These are phyloP conservation scores for Diabrotica virgifera DNA, from an alignment of 1,140 invertebrate species.

Conservation along the genomic window DNA sequence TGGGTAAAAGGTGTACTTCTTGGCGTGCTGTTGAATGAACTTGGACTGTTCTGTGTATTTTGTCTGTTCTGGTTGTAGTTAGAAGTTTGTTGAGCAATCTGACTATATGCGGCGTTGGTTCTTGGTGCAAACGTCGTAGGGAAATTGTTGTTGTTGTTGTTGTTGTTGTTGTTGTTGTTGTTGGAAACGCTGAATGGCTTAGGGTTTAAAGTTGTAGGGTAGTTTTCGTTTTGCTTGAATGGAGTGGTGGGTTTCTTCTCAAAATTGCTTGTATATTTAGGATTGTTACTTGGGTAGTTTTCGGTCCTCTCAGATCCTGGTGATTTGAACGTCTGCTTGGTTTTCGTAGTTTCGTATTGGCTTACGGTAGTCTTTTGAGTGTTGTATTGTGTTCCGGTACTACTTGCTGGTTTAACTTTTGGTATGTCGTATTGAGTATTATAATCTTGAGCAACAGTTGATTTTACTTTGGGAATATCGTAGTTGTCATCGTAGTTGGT, in stretches of 20 bases:
- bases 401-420: conserved; percentile 21
- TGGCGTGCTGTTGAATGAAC: conserved; percentile 32
- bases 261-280: conserved; percentile 25
- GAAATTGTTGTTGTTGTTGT: conserved; percentile 28
- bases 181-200: conserved; percentile 33
- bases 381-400: conserved; percentile 17
- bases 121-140: conserved; percentile 43
- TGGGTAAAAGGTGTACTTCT: conserved; percentile 42
- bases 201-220: conserved; percentile 42
- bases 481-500: conserved; percentile 34
- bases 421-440: conserved; percentile 30
- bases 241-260: conserved; percentile 37
- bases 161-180: too few species aligned
- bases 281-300: conserved; percentile 34
- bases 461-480: conserved; percentile 27
- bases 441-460: conserved; percentile 12
- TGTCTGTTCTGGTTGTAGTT: conserved; percentile 24
- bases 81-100: conserved; percentile 37
- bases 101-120: conserved; percentile 37
- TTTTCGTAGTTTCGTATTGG: conserved; percentile 8
- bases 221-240: conserved; percentile 32
- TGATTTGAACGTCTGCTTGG: neutral
- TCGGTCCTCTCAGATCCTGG: conserved; percentile 18
- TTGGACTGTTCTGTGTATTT: conserved; percentile 20
- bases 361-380: conserved; percentile 1